Percentiles rank a stretch among this genome's conserved stretches.
These are phyloP conservation scores for Venustoraphidia nigricollis DNA, from an alignment of 2,888 invertebrate genomes.

Conservation along the genomic window DNA sequence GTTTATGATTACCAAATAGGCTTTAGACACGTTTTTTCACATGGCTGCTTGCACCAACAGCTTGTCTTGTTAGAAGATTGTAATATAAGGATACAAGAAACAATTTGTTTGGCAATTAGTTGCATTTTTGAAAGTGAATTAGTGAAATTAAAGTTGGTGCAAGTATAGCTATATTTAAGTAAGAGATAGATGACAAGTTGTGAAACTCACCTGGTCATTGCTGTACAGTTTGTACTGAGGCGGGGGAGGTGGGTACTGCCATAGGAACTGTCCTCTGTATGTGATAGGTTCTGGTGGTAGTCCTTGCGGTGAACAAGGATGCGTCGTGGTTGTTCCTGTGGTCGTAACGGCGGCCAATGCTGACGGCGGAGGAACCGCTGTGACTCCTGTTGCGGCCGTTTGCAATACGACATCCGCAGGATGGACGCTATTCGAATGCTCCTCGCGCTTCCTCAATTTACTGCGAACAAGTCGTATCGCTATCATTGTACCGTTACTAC, in stretches of 20 bases:
- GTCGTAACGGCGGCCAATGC: slow-evolving; percentile 24
- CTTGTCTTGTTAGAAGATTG: too few species aligned
- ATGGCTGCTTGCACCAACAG: too few species aligned
- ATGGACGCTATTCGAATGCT: slow-evolving; percentile 54
- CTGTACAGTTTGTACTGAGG: slow-evolving; percentile 58
- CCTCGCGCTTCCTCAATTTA: slow-evolving; percentile 75
- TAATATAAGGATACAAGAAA: too few species aligned
- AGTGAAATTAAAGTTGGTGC: too few species aligned
- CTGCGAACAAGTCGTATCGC: slow-evolving; percentile 84
- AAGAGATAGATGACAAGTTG: neutral
- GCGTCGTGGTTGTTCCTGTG: slow-evolving; percentile 16
- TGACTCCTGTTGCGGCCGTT: slow-evolving; percentile 29
- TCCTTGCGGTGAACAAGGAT: slow-evolving; percentile 22
- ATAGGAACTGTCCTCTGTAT: slow-evolving; percentile 55
- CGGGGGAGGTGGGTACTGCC: slow-evolving; percentile 73
- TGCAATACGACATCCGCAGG: slow-evolving; percentile 48
- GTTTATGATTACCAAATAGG: too few species aligned
- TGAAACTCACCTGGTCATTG: slow-evolving; percentile 60
- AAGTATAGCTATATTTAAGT: neutral
- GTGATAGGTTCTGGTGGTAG: slow-evolving; percentile 35
- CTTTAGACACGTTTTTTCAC: too few species aligned
- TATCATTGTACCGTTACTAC: slow-evolving; percentile 73
- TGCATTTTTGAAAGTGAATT: too few species aligned
- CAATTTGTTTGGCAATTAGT: too few species aligned
- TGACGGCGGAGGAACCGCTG: slow-evolving; percentile 21